A percentile compares a stretch with the other conserved stretches of the same genome.
These are phyloP conservation scores for Microplitis mediator DNA, from an alignment of 1,140 invertebrate genomes.

Conservation along the genomic window DNA sequence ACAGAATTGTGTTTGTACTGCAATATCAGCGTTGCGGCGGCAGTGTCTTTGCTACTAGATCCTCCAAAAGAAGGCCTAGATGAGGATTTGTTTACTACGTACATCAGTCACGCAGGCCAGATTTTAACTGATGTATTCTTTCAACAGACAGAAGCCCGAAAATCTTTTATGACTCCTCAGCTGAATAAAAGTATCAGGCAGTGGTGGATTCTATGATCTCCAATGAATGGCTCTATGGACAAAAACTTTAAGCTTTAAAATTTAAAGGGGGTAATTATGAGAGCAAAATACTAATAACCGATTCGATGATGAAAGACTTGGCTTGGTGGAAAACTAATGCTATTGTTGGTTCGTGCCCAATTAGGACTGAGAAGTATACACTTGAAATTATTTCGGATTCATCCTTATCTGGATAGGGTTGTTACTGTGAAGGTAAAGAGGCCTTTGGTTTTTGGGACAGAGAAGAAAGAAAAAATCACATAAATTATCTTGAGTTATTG, in stretches of 20 bases:
- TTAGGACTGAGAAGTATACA: conserved; percentile 3
- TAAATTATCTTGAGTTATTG: conserved; percentile 35
- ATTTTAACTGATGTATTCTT: conserved; percentile 36
- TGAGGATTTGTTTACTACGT: conserved; percentile 17
- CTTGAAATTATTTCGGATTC: conserved; percentile 43
- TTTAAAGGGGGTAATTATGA: not conserved
- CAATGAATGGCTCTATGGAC: conserved; percentile 1
- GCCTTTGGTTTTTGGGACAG: conserved; percentile 36
- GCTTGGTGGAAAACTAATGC: conserved; percentile 8
- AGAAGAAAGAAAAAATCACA: conserved; percentile 34
- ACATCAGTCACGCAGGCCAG: conserved; percentile 30
- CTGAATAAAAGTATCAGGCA: conserved; percentile 30
- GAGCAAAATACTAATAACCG: not conserved
- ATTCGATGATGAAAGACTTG: conserved; percentile 9
- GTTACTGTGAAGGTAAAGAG: conserved; percentile 27
- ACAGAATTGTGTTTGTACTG: conserved; percentile 29
- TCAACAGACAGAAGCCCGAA: conserved; percentile 32
- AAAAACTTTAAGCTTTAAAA: not conserved
- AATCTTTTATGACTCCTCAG: conserved; percentile 26
- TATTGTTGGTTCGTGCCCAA: conserved; percentile 8
- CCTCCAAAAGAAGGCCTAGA: conserved; percentile 19
- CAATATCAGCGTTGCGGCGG: conserved; percentile 18
- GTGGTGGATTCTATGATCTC: conserved; percentile 22
- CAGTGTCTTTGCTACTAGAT: conserved; percentile 27
- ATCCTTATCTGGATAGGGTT: conserved; percentile 40